Percentiles rank a stretch among this genome's conserved stretches.
phyloP scores from a whole-genome alignment of 2,888 invertebrate genomes.

The Apotomis betuletana region DNA sequence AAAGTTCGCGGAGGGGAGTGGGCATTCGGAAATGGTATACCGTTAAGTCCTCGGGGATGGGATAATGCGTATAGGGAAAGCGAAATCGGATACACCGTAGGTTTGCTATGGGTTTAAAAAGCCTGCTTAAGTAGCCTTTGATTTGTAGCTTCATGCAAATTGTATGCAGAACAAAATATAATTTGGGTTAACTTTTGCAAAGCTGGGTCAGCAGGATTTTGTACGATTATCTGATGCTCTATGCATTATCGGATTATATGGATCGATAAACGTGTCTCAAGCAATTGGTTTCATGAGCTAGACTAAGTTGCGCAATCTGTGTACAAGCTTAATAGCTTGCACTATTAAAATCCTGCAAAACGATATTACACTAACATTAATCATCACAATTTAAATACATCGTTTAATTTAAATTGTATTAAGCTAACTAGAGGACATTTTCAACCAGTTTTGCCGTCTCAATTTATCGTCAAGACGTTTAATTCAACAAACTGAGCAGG shows the following conservation, averaged over 20 bases:
- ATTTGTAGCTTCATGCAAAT: conserved; percentile 18
- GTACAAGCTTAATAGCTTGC: not conserved
- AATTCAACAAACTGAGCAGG: conserved; percentile 25
- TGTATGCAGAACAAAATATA: conserved; percentile 1
- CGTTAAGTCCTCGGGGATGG: conserved; percentile 48
- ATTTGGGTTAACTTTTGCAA: conserved; percentile 3
- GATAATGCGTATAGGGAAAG: conserved; percentile 29
- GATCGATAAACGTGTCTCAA: conserved; percentile 7
- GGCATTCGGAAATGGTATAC: conserved; percentile 45
- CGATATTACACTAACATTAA: conserved; percentile 8
- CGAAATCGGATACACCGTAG: conserved; percentile 26
- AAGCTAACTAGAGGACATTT: conserved; percentile 24
- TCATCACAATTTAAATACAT: too few species aligned
- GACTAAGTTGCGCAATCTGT: conserved; percentile 24
- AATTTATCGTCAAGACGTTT: conserved; percentile 28
- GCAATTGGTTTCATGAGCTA: conserved; percentile 13
- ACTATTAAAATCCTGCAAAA: conserved; percentile 1
- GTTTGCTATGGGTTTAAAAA: conserved; percentile 30
- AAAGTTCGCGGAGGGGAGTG: conserved; percentile 42
- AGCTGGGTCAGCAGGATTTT: conserved; percentile 7
- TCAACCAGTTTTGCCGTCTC: conserved; percentile 14
- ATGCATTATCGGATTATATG: conserved; percentile 4
- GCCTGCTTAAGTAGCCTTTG: conserved; percentile 16
- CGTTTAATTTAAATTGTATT: conserved; percentile 1
- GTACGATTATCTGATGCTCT: conserved; percentile 9